These are phyloP conservation scores for Lordiphosa fenestrarum DNA, from an alignment of 2,888 invertebrate genomes.

Conservation along the genomic window DNA sequence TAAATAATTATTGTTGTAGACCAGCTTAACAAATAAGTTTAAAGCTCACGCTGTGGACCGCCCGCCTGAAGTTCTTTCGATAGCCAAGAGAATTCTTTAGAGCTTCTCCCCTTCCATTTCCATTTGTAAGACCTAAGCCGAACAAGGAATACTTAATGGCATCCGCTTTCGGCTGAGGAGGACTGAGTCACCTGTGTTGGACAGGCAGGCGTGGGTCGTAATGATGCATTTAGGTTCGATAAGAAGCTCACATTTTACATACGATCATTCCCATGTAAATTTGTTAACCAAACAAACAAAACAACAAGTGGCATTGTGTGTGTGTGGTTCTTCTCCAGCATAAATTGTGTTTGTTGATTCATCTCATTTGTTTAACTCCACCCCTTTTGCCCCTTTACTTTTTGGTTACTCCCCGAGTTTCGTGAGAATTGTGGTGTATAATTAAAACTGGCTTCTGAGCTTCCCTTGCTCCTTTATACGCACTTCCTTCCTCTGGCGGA, in stretches of 20 bases:
- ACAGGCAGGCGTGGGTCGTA: conserved; percentile 14
- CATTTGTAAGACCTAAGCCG: no score
- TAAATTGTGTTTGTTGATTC: conserved; percentile 40
- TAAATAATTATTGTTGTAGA: conserved; percentile 22
- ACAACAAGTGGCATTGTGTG: conserved; percentile 1
- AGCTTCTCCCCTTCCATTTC: conserved; percentile 10
- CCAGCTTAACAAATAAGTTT: conserved; percentile 8
- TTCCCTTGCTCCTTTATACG: conserved; percentile 54
- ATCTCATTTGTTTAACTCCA: conserved; percentile 22
- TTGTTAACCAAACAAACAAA: conserved; percentile 1
- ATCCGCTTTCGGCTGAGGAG: conserved; percentile 31
- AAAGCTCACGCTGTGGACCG: conserved; percentile 24
- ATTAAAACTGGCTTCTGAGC: conserved; percentile 45
- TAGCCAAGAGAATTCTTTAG: conserved; percentile 18
- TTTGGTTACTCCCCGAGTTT: conserved; percentile 21
- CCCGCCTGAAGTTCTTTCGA: conserved; percentile 22
- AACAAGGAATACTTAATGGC: conserved; percentile 47
- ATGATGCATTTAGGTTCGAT: conserved; percentile 17
- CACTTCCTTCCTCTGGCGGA: conserved; percentile 68
- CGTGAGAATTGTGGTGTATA: conserved; percentile 66
- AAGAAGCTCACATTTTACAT: conserved; percentile 1
- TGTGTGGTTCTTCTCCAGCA: background rate
- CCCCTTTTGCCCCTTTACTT: conserved; percentile 1
- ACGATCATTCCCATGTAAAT: conserved; percentile 1
- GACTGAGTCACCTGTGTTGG: conserved; percentile 39